Evolutionary conservation across 1,140 invertebrate genomes (phyloP).

Genomic region (Frieseomelitta varia): DNA sequence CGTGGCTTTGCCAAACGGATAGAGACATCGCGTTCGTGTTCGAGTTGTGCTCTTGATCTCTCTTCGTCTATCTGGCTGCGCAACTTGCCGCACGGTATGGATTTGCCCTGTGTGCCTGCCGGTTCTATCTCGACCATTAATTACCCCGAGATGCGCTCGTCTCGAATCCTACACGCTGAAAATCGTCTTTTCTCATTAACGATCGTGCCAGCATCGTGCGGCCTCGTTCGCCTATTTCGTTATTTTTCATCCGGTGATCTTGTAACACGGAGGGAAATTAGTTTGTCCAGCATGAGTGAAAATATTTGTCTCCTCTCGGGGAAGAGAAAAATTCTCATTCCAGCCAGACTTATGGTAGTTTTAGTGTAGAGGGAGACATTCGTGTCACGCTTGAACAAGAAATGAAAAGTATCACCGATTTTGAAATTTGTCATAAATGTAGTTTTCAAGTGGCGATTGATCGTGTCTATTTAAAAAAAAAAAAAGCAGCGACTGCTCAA

Average conservation of each 20-base stretch:
- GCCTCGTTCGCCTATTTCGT: neutral
- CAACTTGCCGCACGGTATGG: neutral
- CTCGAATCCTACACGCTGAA: slow-evolving; percentile 11
- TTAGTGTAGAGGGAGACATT: no score
- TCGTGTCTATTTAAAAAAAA: no score
- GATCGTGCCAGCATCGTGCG: neutral
- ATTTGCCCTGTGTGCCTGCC: neutral
- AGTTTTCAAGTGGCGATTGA: no score
- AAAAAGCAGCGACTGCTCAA: no score
- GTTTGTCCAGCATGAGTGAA: neutral
- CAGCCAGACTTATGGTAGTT: neutral
- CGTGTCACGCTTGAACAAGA: neutral
- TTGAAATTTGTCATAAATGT: no score
- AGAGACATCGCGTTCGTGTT: slow-evolving; percentile 35
- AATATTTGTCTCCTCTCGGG: neutral
- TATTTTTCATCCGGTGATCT: neutral
- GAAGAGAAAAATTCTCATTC: neutral
- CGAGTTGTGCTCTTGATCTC: slow-evolving; percentile 44
- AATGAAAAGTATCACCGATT: neutral
- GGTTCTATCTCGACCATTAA: slow-evolving; percentile 59
- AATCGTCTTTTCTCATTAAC: slow-evolving; percentile 50
- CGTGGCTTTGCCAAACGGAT: slow-evolving; percentile 12
- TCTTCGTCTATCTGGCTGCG: slow-evolving; percentile 34
- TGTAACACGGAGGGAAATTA: neutral
- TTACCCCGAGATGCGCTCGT: slow-evolving; percentile 46